Percentiles rank a stretch among this genome's conserved stretches.
Evolutionary conservation across 2,888 invertebrate genomes (phyloP).

Genomic region (Andrena marginata): DNA sequence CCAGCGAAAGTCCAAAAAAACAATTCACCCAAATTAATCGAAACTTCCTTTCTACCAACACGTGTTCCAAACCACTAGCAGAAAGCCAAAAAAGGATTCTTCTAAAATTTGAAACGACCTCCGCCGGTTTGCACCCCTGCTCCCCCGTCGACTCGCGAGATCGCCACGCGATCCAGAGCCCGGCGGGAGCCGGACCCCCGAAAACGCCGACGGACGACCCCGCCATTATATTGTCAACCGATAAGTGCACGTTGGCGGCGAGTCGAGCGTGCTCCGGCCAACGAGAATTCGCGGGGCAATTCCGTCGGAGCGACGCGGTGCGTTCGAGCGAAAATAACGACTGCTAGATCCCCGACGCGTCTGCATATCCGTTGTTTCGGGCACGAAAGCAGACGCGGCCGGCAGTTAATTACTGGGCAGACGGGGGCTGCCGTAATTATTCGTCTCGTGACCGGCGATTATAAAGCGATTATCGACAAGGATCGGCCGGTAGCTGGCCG

Average conservation of each 20-base stretch:
- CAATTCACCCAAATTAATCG: no score
- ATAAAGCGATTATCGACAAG: constrained; percentile 77
- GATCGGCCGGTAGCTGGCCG: constrained; percentile 60
- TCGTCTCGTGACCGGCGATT: constrained; percentile 76
- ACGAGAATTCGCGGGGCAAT: constrained; percentile 14
- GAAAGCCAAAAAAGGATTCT: no score
- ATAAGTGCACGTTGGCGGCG: constrained; percentile 46
- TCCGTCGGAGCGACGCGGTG: constrained; percentile 15
- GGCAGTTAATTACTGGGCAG: constrained; percentile 67
- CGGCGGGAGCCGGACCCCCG: background rate
- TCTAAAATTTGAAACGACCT: no score
- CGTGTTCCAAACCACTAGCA: no score
- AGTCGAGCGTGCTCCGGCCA: background rate
- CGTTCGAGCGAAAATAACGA: constrained; percentile 55
- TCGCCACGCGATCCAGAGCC: background rate
- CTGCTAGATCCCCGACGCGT: constrained; percentile 50
- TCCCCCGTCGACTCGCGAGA: background rate
- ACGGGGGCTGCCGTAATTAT: constrained; percentile 72
- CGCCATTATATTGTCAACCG: constrained; percentile 59
- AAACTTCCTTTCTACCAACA: no score
- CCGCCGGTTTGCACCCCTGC: background rate
- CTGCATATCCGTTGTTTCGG: constrained; percentile 66
- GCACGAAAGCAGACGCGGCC: constrained; percentile 52
- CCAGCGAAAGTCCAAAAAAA: no score
- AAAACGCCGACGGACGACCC: constrained; percentile 15